Conservation (phyloP, 2,888 invertebrate species). For the Rapana venosa region DNA sequence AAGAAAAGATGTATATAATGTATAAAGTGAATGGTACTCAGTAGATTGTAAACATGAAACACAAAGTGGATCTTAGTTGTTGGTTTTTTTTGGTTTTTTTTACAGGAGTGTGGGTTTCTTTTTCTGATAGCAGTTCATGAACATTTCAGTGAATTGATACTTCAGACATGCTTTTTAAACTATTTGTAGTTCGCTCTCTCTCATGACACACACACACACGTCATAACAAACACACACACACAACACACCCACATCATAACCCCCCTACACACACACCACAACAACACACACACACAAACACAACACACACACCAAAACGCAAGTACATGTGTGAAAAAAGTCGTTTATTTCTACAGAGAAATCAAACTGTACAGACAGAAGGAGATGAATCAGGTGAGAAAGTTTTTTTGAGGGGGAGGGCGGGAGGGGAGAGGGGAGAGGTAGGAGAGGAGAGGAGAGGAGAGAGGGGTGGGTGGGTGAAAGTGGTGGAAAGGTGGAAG, state of each 20-base stretch:
- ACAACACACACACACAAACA: background rate
- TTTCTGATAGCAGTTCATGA: too few species aligned
- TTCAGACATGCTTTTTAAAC: too few species aligned
- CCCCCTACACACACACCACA: background rate
- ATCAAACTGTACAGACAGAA: conserved; percentile 34
- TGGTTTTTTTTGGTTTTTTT: too few species aligned
- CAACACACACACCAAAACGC: background rate
- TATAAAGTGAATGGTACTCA: too few species aligned
- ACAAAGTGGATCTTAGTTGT: too few species aligned
- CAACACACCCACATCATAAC: background rate
- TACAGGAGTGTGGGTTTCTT: too few species aligned
- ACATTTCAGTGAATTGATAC: too few species aligned
- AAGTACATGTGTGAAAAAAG: conserved; percentile 27
- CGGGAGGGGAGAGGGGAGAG: background rate
- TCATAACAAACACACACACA: background rate
- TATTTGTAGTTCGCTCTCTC: too few species aligned
- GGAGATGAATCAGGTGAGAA: conserved; percentile 24
- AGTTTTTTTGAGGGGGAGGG: background rate
- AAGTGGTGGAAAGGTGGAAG: too few species aligned
- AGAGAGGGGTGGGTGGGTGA: background rate
- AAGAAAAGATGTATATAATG: too few species aligned
- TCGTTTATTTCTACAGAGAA: conserved; percentile 38
- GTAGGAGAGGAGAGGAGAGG: background rate
- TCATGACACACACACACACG: background rate
- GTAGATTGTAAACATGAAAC: too few species aligned